phyloP scores from a whole-genome alignment of 2,888 invertebrate genomes.

The Chydorus sphaericus region DNA sequence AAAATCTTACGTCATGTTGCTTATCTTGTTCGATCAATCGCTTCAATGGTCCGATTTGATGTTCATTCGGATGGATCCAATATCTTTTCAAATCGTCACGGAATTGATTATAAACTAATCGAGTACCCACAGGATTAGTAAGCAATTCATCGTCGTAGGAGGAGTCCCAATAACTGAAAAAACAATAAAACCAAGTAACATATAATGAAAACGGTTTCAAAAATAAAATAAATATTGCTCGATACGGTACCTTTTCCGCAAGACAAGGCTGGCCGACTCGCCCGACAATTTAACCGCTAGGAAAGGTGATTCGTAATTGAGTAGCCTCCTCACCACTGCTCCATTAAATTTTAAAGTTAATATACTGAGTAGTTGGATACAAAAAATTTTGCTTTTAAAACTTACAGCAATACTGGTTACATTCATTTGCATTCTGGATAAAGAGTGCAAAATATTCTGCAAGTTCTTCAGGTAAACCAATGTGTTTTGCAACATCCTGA shows the following conservation, averaged over 20 bases:
- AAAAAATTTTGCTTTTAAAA: conserved; percentile 18
- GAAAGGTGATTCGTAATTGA: conserved; percentile 41
- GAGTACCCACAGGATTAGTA: neutral
- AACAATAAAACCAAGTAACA: conserved; percentile 6
- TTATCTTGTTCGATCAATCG: conserved; percentile 58
- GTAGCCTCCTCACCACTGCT: conserved; percentile 36
- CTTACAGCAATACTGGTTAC: conserved; percentile 48
- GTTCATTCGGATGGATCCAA: conserved; percentile 63
- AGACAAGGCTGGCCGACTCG: conserved; percentile 37
- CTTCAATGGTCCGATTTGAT: conserved; percentile 49
- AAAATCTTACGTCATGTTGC: conserved; percentile 52
- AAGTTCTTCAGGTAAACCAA: conserved; percentile 64
- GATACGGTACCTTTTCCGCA: conserved; percentile 58
- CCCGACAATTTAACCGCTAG: conserved; percentile 30
- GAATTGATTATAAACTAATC: conserved; percentile 59
- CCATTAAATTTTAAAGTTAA: neutral
- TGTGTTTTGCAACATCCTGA: conserved; percentile 61
- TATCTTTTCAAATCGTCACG: conserved; percentile 71
- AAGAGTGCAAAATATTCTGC: conserved; percentile 80
- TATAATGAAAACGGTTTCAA: neutral
- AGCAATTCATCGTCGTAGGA: conserved; percentile 1
- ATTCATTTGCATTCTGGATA: conserved; percentile 59
- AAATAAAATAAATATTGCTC: neutral
- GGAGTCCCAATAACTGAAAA: conserved; percentile 11
- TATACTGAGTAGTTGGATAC: conserved; percentile 5